phyloP scores from a whole-genome alignment of 1,140 invertebrate species.

The Cyphomyrmex costatus region DNA sequence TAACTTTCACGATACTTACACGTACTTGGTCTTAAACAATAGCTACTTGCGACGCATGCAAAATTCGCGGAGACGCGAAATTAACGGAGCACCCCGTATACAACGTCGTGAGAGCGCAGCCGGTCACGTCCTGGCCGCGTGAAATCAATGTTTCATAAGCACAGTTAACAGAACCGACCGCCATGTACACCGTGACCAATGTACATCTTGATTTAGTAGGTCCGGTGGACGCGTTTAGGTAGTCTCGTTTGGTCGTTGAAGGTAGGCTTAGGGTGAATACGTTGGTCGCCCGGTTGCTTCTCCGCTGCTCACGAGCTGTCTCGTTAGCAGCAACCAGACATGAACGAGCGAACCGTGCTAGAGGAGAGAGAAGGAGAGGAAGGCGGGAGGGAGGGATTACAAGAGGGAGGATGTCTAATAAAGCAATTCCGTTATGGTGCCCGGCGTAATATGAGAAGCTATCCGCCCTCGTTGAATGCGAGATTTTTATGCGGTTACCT shows the following conservation, averaged over 20 bases:
- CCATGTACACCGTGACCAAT: slow-evolving; percentile 86
- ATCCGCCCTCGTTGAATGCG: slow-evolving; percentile 79
- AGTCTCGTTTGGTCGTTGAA: slow-evolving; percentile 76
- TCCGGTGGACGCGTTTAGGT: slow-evolving; percentile 82
- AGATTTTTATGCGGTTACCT: slow-evolving; percentile 77
- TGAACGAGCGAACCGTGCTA: slow-evolving; percentile 69
- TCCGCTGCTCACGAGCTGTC: slow-evolving; percentile 80
- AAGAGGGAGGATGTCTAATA: slow-evolving; percentile 80
- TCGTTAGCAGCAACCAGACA: slow-evolving; percentile 83
- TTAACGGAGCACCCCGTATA: slow-evolving; percentile 80
- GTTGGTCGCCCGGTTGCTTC: slow-evolving; percentile 75
- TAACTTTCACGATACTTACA: not conserved
- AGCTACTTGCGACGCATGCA: not conserved
- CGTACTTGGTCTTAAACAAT: not conserved
- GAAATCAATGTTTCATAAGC: slow-evolving; percentile 87
- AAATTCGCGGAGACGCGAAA: slow-evolving; percentile 46
- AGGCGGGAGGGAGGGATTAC: slow-evolving; percentile 45
- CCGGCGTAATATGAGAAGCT: slow-evolving; percentile 86
- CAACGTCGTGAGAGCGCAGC: slow-evolving; percentile 78
- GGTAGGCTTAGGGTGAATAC: slow-evolving; percentile 78
- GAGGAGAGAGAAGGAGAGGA: slow-evolving; percentile 54
- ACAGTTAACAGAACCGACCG: slow-evolving; percentile 83
- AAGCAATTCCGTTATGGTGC: slow-evolving; percentile 86
- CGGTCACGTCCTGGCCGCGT: slow-evolving; percentile 80
- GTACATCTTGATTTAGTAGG: slow-evolving; percentile 87